Evolutionary conservation across 2,888 invertebrate species (phyloP), one percentile per base, ranked within the genome.

Genomic region (Aphidoletes aphidimyza): DNA sequence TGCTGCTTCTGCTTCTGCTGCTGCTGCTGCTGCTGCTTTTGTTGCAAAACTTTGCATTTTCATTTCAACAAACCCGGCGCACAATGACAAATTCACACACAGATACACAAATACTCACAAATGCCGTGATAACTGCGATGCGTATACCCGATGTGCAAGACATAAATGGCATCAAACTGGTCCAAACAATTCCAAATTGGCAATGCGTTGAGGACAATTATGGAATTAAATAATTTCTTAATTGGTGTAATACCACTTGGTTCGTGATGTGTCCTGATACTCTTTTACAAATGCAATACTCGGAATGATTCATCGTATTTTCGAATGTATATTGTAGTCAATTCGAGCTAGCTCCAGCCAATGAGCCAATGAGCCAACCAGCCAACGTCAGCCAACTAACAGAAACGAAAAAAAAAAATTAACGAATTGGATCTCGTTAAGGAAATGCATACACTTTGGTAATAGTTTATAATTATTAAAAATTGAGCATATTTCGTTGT

Each of bases 181-280:
- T 69, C 30, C 69, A 69, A 69, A 69, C 69, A 30, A 69, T 69
- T 30, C 69, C 69, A 69, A 30, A 69, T 30, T 69, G 69, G 69
- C 14, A 69, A 69, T 69, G 69, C 69, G 34, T 69, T 69, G 69
- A 30, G 30, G 69, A 69, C 69, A 69, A 69, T 69, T 69, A 69
- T 69, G 69, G 69, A 69, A 69, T 30, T 69, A 14, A 69, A 69
- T 69, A 69, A 69, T 69, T 69, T 69, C 69, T 69, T 69, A 69
- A 69, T 69, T 69, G 69, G 69, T 69, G 69, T 69, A n/a, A 69
- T 69, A 69, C 30, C 69, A 69, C 30, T 69, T 30, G 69, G 14
- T 69, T 34, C 69, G 34, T 69, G 69, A 30, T 69, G 30, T 30
- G 14, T 69, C 14, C 69, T 30, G 34, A 30, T 17, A 30, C 3